Evolutionary conservation across 2,888 invertebrate genomes (phyloP), one percentile per base, ranked within the genome.

Genomic region (Synergus laeviventris): DNA sequence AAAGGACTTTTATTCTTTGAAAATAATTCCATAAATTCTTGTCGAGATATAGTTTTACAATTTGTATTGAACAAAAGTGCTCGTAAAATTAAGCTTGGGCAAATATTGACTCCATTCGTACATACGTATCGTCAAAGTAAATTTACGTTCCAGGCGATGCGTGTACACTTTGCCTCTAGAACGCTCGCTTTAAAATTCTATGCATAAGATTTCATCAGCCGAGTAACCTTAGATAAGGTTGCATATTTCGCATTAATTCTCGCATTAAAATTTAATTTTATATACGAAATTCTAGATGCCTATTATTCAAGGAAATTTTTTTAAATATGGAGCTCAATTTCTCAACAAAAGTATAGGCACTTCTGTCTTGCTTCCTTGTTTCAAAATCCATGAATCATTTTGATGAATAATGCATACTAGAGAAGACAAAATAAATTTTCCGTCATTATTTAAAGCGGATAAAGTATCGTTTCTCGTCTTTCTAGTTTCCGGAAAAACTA

Each of bases 361-460:
- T 24, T 12, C 18, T 12, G 1, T 5, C 12, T 59, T 14, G 24
- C 4, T 4, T 14, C 8, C 14, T 45, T 24, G 9, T 70, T 70
- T 49, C 24, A 70, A 49, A 70, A 49, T 0, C n/a, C 16, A 70
- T 31, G 24, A n/a, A 49, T 70, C 31, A 49, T 70, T 70, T 70
- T 70, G 24, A 70, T 70, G 70, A 49, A 70, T 70, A 70, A 70
- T 70, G n/a, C 70, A 49, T 36, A 8, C 45, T 45, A 8, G 16
- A 70, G 31, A 49, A 70, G 49, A 31, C 9, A 49, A 49, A 70
- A 70, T 70, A 70, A 70, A 49, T 70, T 70, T 70, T 70, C 16
- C 49, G 45, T 70, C 45, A 70, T 70, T 49, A 70, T 70, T 70
- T 49, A 70, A 70, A 66, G 42, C 31, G 70, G 70, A 70, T 70